Conservation (phyloP, 2,113 vertebrate genomes). For the Sciurus niger region DNA sequence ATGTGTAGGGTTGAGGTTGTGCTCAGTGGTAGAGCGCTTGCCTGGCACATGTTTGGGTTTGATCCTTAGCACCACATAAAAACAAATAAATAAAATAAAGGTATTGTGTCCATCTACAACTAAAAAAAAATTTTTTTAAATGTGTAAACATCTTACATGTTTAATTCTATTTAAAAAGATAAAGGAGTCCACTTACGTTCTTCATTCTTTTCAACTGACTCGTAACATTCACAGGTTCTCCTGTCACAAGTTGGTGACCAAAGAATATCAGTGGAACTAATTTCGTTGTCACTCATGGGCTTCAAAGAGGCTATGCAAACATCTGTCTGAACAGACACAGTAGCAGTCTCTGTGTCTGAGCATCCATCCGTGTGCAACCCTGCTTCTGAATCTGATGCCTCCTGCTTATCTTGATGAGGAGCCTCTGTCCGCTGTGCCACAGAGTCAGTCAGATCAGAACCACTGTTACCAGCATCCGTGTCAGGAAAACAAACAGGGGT, state of each 20-base stretch:
- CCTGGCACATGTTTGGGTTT: too few species aligned
- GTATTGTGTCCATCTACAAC: too few species aligned
- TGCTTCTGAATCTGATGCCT: conserved; percentile 67
- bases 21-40: too few species aligned
- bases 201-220: conserved; percentile 78
- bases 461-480: conserved; percentile 24
- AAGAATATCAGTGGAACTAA: conserved; percentile 89
- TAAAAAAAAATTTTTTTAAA: too few species aligned
- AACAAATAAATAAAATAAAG: too few species aligned
- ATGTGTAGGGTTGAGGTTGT: neutral
- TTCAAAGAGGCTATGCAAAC: conserved; percentile 79
- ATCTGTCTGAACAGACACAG: conserved; percentile 66
- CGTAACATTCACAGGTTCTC: conserved; percentile 70
- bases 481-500: conserved; percentile 85
- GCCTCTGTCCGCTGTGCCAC: conserved; percentile 81
- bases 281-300: conserved; percentile 59
- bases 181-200: conserved; percentile 80
- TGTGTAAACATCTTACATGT: neutral
- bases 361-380: conserved; percentile 79
- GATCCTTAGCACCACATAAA: too few species aligned
- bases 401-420: conserved; percentile 84
- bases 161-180: conserved; percentile 1
- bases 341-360: conserved; percentile 75
- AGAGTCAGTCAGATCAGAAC: conserved; percentile 73
- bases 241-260: conserved; percentile 89